A percentile compares a stretch with the other conserved stretches of the same genome.
These are phyloP conservation scores for Galeopterus variegatus DNA, from an alignment of 2,113 vertebrate genomes.

Conservation along the genomic window DNA sequence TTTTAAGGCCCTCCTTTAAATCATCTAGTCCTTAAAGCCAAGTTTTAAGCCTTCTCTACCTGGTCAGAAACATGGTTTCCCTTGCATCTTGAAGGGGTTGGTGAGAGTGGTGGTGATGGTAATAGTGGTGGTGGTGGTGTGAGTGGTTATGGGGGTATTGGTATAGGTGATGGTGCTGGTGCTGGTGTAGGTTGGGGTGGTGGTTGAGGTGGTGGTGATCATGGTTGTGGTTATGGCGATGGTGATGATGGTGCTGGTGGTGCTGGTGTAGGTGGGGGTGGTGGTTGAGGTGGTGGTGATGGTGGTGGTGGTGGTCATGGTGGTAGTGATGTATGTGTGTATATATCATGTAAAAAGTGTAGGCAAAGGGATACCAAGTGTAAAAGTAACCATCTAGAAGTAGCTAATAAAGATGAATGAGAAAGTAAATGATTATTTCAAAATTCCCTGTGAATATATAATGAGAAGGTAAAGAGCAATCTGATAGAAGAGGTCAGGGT, in stretches of 20 bases:
- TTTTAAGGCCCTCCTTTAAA: background rate
- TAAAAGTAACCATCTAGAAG: background rate
- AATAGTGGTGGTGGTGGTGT: background rate
- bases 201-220: too few species aligned
- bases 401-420: background rate
- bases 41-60: background rate
- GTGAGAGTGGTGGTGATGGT: background rate
- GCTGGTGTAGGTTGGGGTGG: too few species aligned
- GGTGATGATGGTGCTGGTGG: background rate
- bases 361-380: background rate
- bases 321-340: background rate
- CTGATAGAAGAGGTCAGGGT: background rate
- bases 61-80: background rate
- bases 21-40: background rate
- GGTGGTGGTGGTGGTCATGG: background rate
- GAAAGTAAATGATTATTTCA: background rate
- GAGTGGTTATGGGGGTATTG: background rate
- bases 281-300: background rate
- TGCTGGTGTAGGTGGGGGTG: background rate
- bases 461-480: background rate
- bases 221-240: background rate
- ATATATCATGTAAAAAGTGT: background rate
- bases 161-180: background rate
- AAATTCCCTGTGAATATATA: background rate
- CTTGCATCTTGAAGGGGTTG: background rate